Conservation (phyloP, 2,797 vertebrate genomes). For the Notolepis coatsorum region DNA sequence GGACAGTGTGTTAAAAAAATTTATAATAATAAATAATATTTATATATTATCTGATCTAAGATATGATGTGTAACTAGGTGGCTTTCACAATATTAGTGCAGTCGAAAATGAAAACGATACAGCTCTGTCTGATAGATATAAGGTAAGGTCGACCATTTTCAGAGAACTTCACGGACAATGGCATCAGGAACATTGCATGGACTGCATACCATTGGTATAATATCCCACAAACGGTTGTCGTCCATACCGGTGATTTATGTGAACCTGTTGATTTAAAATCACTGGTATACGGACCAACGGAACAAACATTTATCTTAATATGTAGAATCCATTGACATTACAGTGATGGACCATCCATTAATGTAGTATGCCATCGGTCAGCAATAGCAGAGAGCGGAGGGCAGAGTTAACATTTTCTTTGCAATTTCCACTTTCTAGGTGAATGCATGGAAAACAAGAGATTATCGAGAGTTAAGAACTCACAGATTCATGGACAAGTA, state of each 20-base stretch:
- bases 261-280: constrained; percentile 4
- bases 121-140: constrained; percentile 28
- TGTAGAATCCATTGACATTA: constrained; percentile 11
- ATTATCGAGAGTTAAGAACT: constrained; percentile 54
- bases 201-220: neutral
- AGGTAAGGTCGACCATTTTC: constrained; percentile 3
- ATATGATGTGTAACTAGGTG: neutral
- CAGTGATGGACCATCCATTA: constrained; percentile 1
- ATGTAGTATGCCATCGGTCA: constrained; percentile 18
- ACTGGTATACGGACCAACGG: constrained; percentile 47
- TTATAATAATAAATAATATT: neutral
- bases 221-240: neutral
- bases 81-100: constrained; percentile 2
- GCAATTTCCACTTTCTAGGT: constrained; percentile 3
- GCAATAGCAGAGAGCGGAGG: constrained; percentile 15
- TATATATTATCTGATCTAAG: neutral
- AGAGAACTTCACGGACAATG: neutral
- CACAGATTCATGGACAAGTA: constrained; percentile 83
- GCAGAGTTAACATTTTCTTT: constrained; percentile 20
- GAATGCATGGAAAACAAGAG: constrained; percentile 30
- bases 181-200: constrained; percentile 16
- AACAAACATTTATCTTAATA: constrained; percentile 12
- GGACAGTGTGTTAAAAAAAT: neutral
- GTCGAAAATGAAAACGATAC: constrained; percentile 21
- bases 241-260: constrained; percentile 52